phyloP scores from a whole-genome alignment of 2,888 invertebrate genomes.

The Hemaris fuciformis region DNA sequence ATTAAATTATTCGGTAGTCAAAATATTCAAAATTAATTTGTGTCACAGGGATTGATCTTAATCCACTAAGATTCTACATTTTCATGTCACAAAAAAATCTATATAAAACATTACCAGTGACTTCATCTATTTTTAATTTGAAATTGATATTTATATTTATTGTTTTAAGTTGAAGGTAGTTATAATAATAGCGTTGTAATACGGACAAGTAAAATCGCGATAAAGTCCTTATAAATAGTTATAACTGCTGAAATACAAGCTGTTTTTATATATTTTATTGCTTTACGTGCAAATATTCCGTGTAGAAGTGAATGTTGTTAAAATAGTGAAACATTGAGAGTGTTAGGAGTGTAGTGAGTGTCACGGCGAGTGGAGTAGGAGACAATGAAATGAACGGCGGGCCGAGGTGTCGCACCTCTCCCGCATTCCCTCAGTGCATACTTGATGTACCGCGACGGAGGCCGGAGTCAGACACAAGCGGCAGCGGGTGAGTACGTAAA shows the following conservation, averaged over 20 bases:
- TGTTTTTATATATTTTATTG: neutral
- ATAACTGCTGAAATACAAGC: no score
- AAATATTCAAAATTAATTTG: no score
- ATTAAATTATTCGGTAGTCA: neutral
- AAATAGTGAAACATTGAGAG: conserved; percentile 13
- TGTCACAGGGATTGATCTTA: no score
- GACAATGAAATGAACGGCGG: conserved; percentile 76
- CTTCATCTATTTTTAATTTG: no score
- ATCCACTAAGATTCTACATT: no score
- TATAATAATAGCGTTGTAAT: no score
- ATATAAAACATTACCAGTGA: no score
- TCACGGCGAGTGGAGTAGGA: conserved; percentile 40
- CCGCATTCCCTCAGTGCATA: conserved; percentile 78
- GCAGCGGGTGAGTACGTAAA: conserved; percentile 33
- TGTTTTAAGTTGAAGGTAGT: no score
- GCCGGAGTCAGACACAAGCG: conserved; percentile 23
- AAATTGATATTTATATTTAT: no score
- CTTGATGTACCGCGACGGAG: conserved; percentile 65
- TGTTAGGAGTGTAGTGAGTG: conserved; percentile 26
- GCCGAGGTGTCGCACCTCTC: conserved; percentile 72
- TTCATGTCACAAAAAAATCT: no score
- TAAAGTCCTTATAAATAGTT: no score
- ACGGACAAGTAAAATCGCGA: no score
- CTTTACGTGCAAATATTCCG: neutral
- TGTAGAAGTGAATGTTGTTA: neutral